Percentiles rank a stretch among this genome's conserved stretches.
Conservation (phyloP, 1,140 invertebrate species). For the Trichonephila clavata region DNA sequence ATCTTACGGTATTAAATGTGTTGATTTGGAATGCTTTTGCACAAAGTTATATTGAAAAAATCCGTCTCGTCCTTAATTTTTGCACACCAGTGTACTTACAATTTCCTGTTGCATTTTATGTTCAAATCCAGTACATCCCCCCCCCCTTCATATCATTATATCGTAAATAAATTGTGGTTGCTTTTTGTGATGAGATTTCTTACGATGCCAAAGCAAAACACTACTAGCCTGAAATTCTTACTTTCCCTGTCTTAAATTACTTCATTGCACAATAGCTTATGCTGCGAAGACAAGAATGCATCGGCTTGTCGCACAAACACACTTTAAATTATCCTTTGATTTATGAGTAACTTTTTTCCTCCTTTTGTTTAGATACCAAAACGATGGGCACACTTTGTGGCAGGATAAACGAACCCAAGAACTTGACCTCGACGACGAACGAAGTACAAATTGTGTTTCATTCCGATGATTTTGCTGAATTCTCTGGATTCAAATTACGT, state of each 20-base stretch:
- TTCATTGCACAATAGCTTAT: not conserved
- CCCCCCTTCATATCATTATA: too few species aligned
- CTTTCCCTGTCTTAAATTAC: not conserved
- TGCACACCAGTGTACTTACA: too few species aligned
- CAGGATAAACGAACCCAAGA: slow-evolving; percentile 50
- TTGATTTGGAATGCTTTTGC: too few species aligned
- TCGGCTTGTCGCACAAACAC: not conserved
- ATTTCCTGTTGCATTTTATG: too few species aligned
- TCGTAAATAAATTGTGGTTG: too few species aligned
- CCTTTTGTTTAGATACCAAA: slow-evolving; percentile 52
- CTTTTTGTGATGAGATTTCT: too few species aligned
- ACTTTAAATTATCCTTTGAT: not conserved
- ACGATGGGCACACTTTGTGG: slow-evolving; percentile 75
- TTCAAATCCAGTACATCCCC: too few species aligned
- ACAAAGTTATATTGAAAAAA: too few species aligned
- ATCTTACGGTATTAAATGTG: too few species aligned
- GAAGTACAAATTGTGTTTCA: slow-evolving; percentile 72
- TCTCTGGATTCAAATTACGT: slow-evolving; percentile 76
- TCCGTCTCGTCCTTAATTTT: too few species aligned
- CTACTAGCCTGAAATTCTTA: not conserved
- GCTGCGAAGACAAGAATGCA: not conserved
- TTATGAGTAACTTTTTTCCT: not conserved
- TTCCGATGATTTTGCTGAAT: slow-evolving; percentile 77
- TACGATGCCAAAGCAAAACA: too few species aligned
- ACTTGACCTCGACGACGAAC: slow-evolving; percentile 72